Percentiles rank a stretch among this genome's conserved stretches.
These are phyloP conservation scores for Ceryle rudis DNA, from an alignment of 2,797 vertebrate species.

Conservation along the genomic window DNA sequence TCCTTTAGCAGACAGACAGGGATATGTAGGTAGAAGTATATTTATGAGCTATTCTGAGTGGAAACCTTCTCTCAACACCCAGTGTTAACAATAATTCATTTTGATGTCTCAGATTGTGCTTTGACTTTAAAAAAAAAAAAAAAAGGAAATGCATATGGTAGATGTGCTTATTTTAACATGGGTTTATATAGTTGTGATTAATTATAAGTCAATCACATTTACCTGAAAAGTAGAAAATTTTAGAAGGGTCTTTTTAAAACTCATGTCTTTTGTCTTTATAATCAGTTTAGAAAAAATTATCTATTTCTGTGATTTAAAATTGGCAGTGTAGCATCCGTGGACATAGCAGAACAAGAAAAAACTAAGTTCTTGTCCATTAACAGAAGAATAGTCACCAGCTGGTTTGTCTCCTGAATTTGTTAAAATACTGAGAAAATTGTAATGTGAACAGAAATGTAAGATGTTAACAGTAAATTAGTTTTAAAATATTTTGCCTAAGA, in stretches of 20 bases:
- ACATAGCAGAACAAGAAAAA: not conserved
- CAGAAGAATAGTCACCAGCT: not conserved
- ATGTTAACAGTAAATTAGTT: not conserved
- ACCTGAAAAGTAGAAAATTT: not conserved
- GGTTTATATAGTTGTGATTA: not conserved
- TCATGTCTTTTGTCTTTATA: not conserved
- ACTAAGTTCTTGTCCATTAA: not conserved
- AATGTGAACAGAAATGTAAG: not conserved
- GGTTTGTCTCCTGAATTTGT: not conserved
- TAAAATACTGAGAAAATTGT: not conserved
- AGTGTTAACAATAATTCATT: not conserved
- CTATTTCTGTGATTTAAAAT: not conserved
- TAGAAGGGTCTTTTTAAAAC: not conserved
- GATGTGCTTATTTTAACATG: not conserved
- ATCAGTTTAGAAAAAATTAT: not conserved
- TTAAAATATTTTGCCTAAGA: not conserved
- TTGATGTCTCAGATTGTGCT: not conserved
- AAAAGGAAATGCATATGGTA: not conserved
- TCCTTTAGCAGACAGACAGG: not conserved
- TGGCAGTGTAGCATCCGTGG: not conserved
- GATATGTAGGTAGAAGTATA: not conserved
- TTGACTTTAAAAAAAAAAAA: not conserved
- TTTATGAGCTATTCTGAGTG: slow-evolving; percentile 8
- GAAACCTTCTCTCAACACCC: not conserved
- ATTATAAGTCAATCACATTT: not conserved